Evolutionary conservation across 2,113 vertebrate genomes (phyloP).

Genomic region (Apteryx owenii): DNA sequence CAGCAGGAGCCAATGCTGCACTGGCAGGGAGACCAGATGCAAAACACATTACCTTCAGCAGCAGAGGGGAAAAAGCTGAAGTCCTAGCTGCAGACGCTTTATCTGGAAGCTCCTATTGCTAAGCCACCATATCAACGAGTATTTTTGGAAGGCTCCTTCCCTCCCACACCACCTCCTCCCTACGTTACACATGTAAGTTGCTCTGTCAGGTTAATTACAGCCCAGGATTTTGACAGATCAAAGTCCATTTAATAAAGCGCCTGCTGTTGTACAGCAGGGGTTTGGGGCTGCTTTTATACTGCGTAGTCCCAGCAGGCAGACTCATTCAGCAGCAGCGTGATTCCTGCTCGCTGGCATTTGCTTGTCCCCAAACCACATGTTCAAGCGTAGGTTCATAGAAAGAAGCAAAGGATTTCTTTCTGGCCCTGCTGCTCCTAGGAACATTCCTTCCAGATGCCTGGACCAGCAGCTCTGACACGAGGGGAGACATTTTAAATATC

Average conservation of each 20-base stretch:
- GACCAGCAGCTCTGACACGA: not conserved
- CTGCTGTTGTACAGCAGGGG: constrained; percentile 2
- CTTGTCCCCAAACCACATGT: not conserved
- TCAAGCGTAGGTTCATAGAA: constrained; percentile 12
- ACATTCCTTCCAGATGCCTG: not conserved
- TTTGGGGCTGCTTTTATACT: not conserved
- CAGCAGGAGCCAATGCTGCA: not conserved
- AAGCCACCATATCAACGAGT: not conserved
- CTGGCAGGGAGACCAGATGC: not conserved
- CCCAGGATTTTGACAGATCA: not conserved
- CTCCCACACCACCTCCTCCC: constrained; percentile 21
- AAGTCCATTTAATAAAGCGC: not conserved
- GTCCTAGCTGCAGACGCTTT: not conserved
- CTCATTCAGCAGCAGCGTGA: not conserved
- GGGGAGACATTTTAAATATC: not conserved
- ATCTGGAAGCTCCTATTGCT: not conserved
- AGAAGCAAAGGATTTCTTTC: constrained; percentile 24
- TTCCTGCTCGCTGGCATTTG: constrained; percentile 4
- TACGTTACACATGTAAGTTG: not conserved
- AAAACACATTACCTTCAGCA: not conserved
- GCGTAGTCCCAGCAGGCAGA: not conserved
- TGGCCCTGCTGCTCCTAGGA: not conserved
- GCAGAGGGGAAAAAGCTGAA: not conserved
- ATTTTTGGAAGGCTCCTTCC: not conserved
- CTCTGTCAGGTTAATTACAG: not conserved